These are phyloP conservation scores for Ooceraea biroi DNA, from an alignment of 1,140 invertebrate species.

Conservation along the genomic window DNA sequence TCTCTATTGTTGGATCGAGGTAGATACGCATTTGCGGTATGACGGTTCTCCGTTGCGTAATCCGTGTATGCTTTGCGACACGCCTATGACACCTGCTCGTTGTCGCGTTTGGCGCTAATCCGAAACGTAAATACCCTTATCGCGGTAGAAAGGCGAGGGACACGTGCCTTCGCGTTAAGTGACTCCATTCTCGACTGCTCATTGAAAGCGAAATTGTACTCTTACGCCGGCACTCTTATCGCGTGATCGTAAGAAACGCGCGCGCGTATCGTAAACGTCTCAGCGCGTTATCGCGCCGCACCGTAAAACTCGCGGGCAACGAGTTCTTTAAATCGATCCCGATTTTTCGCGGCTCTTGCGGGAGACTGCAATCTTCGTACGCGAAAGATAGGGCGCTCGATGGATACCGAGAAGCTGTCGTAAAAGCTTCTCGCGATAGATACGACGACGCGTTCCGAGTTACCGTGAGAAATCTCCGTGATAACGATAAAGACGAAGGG, in stretches of 20 bases:
- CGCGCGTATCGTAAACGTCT: neutral
- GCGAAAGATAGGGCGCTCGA: neutral
- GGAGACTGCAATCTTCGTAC: no score
- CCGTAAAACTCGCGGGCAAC: neutral
- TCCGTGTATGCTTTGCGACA: slow-evolving; percentile 43
- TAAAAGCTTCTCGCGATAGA: neutral
- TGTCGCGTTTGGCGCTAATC: slow-evolving; percentile 44
- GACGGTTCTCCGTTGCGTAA: slow-evolving; percentile 51
- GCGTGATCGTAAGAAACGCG: slow-evolving; percentile 28
- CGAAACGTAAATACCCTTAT: slow-evolving; percentile 35
- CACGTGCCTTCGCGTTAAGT: slow-evolving; percentile 6
- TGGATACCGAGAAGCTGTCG: no score
- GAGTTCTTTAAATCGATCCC: neutral
- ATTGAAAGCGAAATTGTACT: slow-evolving; percentile 38
- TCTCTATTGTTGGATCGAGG: neutral
- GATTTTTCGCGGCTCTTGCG: neutral
- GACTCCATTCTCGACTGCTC: neutral
- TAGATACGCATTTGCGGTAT: slow-evolving; percentile 10
- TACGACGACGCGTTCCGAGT: neutral
- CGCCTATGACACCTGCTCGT: slow-evolving; percentile 13
- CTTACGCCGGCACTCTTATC: slow-evolving; percentile 24
- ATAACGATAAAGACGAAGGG: neutral
- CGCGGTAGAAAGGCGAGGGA: slow-evolving; percentile 1
- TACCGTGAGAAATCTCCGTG: neutral
- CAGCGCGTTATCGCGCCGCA: neutral